phyloP scores from a whole-genome alignment of 2,113 vertebrate genomes.

The Erinaceus europaeus region DNA sequence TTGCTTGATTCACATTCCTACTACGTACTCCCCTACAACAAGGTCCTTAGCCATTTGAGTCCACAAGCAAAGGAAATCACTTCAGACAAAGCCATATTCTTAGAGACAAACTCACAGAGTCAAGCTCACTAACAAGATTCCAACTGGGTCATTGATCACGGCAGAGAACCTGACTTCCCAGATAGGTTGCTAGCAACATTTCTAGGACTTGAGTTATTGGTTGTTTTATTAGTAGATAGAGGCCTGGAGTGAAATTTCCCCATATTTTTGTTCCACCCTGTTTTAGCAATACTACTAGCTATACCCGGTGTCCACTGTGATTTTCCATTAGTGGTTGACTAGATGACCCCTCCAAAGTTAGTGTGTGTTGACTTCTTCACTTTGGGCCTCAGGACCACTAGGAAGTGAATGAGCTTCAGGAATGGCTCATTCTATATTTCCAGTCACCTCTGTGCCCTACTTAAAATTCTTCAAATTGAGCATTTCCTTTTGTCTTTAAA shows the following conservation, averaged over 20 bases:
- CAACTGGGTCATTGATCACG: rapidly evolving
- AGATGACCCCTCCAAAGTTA: neutral
- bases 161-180: neutral
- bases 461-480: neutral
- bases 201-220: neutral
- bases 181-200: neutral
- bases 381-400: neutral
- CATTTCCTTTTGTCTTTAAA: neutral
- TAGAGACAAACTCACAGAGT: too few relatives aligned
- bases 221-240: neutral
- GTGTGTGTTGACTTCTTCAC: too few relatives aligned
- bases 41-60: neutral
- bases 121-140: too few relatives aligned
- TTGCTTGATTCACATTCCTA: neutral
- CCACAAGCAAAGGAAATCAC: neutral
- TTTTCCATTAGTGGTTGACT: neutral
- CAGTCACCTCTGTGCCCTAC: neutral
- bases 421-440: too few relatives aligned
- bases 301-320: too few relatives aligned
- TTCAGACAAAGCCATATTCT: too few relatives aligned
- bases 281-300: neutral
- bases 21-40: neutral
- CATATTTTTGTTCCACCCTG: neutral
- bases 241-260: neutral
- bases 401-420: neutral